Evolutionary conservation across 2,113 vertebrate species (phyloP), one percentile per base, ranked within the genome.

Genomic region (Labeo rohita): DNA sequence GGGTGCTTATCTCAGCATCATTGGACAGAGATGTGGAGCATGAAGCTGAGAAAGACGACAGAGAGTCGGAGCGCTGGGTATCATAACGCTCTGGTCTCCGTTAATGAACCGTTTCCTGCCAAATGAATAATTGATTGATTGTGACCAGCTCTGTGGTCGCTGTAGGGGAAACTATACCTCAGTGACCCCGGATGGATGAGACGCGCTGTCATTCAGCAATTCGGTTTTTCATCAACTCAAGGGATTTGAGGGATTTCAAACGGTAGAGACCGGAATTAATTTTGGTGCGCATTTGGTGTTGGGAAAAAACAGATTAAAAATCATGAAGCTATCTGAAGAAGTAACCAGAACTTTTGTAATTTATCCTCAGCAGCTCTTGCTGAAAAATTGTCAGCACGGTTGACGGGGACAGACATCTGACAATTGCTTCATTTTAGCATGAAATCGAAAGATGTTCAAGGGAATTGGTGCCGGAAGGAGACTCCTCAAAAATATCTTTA

Each of bases 71-170:
- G 61, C 50, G 59, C 7, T n/a, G n/a, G 79, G 34, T 61, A 80
- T 63, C 39, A 80, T 45, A 65, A 49, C 12, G 23, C 79, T 36
- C 45, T 49, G 43, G 61, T 47, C 79, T 49, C 61, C n/a, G 59
- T 50, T 81, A 66, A 81, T 81, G 79, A 81, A 81, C 59, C 79
- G 61, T 23, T 81, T 81, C 79, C 79, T 81, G 79, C n/a, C 0
- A 81, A 81, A 81, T 81, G 45, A 81, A 81, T 81, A 81, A 81
- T 81, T 65, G 61, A 81, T 81, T 81, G 61, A 81, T 66, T 66
- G 65, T 81, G 59, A 81, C 23, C 61, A 47, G 61, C 79, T 49
- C 45, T 81, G 79, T 61, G 77, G 77, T 45, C 4, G 77, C 77
- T 80, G 77, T 34, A 21, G 36, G 77, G 36, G 54, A 59, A 59